Conservation (phyloP, 2,888 invertebrate genomes). For the Pedicia rivosa region DNA sequence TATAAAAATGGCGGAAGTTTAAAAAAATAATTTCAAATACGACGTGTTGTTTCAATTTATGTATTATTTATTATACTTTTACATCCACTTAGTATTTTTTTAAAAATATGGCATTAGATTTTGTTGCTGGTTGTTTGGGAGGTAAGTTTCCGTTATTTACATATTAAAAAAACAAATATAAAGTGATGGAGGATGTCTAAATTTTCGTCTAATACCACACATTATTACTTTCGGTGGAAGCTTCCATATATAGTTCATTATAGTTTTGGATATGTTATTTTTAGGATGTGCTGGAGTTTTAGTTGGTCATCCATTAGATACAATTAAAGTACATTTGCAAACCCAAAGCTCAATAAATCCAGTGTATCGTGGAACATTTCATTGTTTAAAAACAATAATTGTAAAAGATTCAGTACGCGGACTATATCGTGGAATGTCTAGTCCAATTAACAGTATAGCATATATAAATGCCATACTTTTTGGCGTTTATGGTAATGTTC, state of each 20-base stretch:
- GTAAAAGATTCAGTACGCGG: constrained; percentile 61
- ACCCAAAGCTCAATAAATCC: constrained; percentile 48
- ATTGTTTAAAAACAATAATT: constrained; percentile 60
- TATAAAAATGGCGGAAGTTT: too few species aligned
- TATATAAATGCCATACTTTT: constrained; percentile 87
- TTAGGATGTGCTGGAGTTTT: constrained; percentile 79
- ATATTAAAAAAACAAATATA: too few species aligned
- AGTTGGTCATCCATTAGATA: constrained; percentile 86
- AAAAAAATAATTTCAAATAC: too few species aligned
- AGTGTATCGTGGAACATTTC: constrained; percentile 43
- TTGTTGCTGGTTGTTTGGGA: constrained; percentile 70
- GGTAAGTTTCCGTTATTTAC: constrained; percentile 46
- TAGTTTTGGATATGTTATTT: too few species aligned
- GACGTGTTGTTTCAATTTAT: too few species aligned
- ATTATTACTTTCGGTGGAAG: too few species aligned
- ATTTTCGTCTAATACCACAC: too few species aligned
- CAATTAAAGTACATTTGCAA: constrained; percentile 78
- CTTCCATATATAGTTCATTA: too few species aligned
- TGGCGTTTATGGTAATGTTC: constrained; percentile 80
- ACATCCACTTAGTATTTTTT: too few species aligned
- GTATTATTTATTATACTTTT: too few species aligned
- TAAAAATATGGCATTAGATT: constrained; percentile 61
- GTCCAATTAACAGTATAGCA: constrained; percentile 80
- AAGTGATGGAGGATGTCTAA: too few species aligned
- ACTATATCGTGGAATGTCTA: constrained; percentile 77